Percentiles rank a stretch among this genome's conserved stretches.
phyloP scores from a whole-genome alignment of 2,113 vertebrate genomes.

The Piliocolobus tephrosceles region DNA sequence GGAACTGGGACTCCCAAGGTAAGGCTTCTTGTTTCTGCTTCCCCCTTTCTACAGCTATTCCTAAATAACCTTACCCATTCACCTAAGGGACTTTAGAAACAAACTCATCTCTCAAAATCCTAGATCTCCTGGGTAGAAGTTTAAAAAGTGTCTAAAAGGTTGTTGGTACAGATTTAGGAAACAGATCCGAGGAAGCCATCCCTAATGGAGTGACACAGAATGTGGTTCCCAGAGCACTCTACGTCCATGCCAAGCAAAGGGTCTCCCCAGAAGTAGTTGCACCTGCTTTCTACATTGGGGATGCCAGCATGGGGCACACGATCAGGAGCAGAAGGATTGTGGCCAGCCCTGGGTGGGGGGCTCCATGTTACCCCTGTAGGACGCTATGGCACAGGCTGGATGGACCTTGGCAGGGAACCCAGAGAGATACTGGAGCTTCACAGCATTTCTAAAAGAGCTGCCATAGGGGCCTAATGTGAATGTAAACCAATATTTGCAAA shows the following conservation, averaged over 20 bases:
- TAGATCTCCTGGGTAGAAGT: not conserved
- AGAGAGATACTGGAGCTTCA: not conserved
- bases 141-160: not conserved
- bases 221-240: not conserved
- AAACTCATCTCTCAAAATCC: not conserved
- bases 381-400: not conserved
- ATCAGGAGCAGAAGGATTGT: not conserved
- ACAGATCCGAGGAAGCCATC: not conserved
- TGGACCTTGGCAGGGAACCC: not conserved
- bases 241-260: not conserved
- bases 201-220: not conserved
- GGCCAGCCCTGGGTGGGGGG: not conserved
- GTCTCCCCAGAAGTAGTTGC: not conserved
- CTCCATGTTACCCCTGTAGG: fast-evolving
- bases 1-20: not conserved
- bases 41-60: not conserved
- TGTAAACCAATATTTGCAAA: not conserved
- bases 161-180: not conserved
- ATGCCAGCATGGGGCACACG: not conserved
- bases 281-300: not conserved
- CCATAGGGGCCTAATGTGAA: not conserved
- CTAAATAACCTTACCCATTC: not conserved
- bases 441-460: not conserved
- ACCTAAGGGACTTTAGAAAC: not conserved
- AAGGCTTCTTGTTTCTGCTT: not conserved